phyloP scores from a whole-genome alignment of 2,888 invertebrate species.

The Pandemis heparana region DNA sequence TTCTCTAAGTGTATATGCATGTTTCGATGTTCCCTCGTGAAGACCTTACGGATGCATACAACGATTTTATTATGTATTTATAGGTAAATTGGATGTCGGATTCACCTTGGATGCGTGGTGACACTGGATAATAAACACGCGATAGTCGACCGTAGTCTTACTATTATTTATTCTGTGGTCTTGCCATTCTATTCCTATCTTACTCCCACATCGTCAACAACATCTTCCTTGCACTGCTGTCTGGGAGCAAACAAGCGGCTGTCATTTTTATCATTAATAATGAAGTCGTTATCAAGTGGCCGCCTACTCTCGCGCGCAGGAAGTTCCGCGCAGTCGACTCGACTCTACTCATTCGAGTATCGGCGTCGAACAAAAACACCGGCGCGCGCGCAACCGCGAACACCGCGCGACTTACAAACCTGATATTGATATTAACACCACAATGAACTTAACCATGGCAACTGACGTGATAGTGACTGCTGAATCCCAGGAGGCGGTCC shows the following conservation, averaged over 20 bases:
- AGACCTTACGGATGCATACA: no score
- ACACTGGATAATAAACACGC: no score
- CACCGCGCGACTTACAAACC: slow-evolving; percentile 46
- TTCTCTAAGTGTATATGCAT: no score
- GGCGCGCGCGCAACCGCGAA: slow-evolving; percentile 44
- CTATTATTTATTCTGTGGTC: no score
- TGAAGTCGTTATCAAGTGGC: slow-evolving; percentile 73
- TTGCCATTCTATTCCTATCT: not conserved
- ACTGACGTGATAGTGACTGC: slow-evolving; percentile 42
- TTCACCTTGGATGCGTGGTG: no score
- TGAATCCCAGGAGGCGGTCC: slow-evolving; percentile 69
- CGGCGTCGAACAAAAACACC: slow-evolving; percentile 46
- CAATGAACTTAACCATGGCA: slow-evolving; percentile 52
- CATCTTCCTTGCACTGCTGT: slow-evolving; percentile 44
- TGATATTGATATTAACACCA: slow-evolving; percentile 45
- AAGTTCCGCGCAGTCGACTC: slow-evolving; percentile 51
- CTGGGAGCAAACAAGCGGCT: slow-evolving; percentile 60
- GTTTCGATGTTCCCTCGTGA: no score
- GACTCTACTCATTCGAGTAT: slow-evolving; percentile 67
- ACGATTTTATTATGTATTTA: no score
- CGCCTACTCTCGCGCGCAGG: slow-evolving; percentile 67
- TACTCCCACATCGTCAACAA: slow-evolving; percentile 24
- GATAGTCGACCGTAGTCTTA: no score
- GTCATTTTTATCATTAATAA: slow-evolving; percentile 77
- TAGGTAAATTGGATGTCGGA: no score